Percentiles rank a stretch among this genome's conserved stretches.
Conservation (phyloP, 2,797 vertebrate genomes). For the Rhabdomys pumilio region DNA sequence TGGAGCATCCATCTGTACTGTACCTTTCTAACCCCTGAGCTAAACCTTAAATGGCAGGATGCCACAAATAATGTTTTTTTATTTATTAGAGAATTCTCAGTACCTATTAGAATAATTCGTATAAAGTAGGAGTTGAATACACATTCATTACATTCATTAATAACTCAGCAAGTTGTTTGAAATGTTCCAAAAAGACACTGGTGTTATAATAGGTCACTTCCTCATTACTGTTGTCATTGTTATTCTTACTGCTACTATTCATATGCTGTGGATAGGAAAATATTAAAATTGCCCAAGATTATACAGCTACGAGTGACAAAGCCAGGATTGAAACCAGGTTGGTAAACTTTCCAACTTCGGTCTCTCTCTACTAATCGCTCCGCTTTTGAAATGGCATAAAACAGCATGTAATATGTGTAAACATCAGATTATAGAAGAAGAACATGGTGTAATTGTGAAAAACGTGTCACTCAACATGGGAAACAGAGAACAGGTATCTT, state of each 20-base stretch:
- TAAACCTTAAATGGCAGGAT: not conserved
- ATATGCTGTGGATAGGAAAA: not conserved
- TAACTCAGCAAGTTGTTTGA: not conserved
- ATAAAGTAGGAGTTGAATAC: not conserved
- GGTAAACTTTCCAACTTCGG: not conserved
- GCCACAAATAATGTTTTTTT: not conserved
- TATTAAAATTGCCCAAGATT: not conserved
- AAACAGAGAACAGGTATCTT: not conserved
- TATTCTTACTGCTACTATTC: not conserved
- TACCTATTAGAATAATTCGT: not conserved
- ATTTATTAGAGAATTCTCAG: not conserved
- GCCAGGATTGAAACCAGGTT: not conserved
- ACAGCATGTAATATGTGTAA: not conserved
- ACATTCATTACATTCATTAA: not conserved
- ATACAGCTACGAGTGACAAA: not conserved
- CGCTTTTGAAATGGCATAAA: constrained; percentile 6
- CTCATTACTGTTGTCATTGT: not conserved
- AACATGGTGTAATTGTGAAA: not conserved
- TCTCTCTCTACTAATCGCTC: not conserved
- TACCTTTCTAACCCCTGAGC: not conserved
- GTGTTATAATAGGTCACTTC: not conserved
- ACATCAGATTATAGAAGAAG: not conserved
- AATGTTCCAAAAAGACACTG: not conserved
- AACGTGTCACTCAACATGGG: not conserved
- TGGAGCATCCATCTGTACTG: fast-evolving